phyloP scores from a whole-genome alignment of 2,888 invertebrate genomes.

The Escarpia spicata region DNA sequence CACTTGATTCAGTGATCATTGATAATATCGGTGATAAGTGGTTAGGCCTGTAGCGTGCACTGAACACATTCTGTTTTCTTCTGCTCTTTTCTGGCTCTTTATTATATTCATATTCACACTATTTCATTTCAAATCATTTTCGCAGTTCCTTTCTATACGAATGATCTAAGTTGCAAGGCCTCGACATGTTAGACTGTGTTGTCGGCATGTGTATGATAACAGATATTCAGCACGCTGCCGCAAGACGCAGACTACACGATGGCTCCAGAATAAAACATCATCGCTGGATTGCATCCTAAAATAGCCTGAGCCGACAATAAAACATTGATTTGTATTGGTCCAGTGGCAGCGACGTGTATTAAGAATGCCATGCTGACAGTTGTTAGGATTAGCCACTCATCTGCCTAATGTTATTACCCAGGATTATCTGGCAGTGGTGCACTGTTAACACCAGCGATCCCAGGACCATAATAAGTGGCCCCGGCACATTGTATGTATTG shows the following conservation, averaged over 20 bases:
- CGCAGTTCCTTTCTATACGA: not conserved
- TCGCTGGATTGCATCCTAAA: conserved; percentile 7
- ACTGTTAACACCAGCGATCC: not conserved
- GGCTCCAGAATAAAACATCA: conserved; percentile 13
- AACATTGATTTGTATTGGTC: conserved; percentile 3
- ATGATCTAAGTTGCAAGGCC: not conserved
- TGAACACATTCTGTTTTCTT: too few species aligned
- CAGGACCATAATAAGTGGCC: not conserved
- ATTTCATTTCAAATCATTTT: not conserved
- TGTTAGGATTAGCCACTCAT: conserved; percentile 13
- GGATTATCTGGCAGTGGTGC: not conserved
- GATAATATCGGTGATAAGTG: too few species aligned
- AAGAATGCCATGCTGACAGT: conserved; percentile 2
- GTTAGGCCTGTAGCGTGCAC: too few species aligned
- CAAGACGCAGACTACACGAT: not conserved
- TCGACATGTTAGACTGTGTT: not conserved
- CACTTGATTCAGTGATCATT: too few species aligned
- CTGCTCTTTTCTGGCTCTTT: not conserved
- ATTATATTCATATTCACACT: not conserved
- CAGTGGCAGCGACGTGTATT: not conserved
- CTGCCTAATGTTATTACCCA: not conserved
- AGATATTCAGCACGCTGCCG: not conserved
- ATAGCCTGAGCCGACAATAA: not conserved
- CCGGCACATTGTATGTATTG: not conserved
- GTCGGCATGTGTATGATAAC: not conserved